These are phyloP conservation scores for Micoletzkya japonica DNA, from an alignment of 2,888 invertebrate genomes.

Conservation along the genomic window DNA sequence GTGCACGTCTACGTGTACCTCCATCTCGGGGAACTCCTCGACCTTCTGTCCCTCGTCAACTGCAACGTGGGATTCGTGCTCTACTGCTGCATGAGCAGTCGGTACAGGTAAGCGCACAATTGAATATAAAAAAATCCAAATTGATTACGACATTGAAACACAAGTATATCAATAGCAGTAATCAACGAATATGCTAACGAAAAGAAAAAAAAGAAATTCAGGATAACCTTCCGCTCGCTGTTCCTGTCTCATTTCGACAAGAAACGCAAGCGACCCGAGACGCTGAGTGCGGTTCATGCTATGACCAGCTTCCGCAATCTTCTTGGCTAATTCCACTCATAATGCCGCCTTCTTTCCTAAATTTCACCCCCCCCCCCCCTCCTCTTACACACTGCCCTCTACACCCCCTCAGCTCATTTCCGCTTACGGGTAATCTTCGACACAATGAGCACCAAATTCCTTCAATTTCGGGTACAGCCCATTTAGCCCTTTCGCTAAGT, in stretches of 20 bases:
- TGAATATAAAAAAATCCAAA: too few species aligned
- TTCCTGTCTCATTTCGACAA: neutral
- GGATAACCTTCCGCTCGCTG: neutral
- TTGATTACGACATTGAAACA: neutral
- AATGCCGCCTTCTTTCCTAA: neutral
- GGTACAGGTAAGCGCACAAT: conserved; percentile 37
- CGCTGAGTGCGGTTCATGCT: neutral
- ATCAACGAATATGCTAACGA: neutral
- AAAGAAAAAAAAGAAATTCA: too few species aligned
- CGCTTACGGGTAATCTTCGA: too few species aligned
- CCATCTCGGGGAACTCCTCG: conserved; percentile 51
- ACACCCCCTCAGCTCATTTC: too few species aligned
- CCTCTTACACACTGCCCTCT: too few species aligned
- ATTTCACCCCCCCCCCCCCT: too few species aligned
- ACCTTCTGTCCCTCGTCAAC: conserved; percentile 50
- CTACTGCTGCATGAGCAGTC: conserved; percentile 49
- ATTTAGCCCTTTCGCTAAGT: too few species aligned
- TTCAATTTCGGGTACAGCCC: too few species aligned
- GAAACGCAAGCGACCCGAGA: neutral
- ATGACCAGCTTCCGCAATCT: neutral
- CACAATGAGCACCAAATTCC: too few species aligned
- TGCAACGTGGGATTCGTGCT: conserved; percentile 50
- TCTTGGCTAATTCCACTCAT: neutral
- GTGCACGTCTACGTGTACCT: conserved; percentile 51
- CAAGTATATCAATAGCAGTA: neutral